phyloP scores from a whole-genome alignment of 1,140 invertebrate genomes.

The Drosophila chauvacae region DNA sequence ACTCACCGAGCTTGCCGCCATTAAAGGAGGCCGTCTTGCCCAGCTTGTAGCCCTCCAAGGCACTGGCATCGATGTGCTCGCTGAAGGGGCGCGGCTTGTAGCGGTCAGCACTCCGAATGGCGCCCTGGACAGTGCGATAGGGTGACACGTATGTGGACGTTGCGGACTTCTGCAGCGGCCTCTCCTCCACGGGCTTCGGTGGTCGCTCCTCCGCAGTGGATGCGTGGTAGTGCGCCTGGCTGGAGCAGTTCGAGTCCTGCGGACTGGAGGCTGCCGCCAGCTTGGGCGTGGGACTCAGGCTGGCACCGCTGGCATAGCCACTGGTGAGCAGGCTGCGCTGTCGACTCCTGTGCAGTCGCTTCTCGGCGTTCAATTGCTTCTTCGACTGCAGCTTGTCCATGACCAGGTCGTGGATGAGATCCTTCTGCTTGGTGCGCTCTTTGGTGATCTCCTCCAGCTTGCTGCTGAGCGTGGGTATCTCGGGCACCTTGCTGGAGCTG shows the following conservation, averaged over 20 bases:
- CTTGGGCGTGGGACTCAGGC: constrained; percentile 76
- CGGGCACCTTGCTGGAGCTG: constrained; percentile 74
- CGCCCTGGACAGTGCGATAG: constrained; percentile 59
- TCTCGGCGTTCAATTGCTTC: constrained; percentile 88
- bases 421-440: constrained; percentile 89
- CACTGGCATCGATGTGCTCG: constrained; percentile 63
- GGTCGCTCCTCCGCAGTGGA: constrained; percentile 51
- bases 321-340: constrained; percentile 78
- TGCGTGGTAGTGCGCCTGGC: constrained; percentile 77
- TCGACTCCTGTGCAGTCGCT: constrained; percentile 84
- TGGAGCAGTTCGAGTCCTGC: constrained; percentile 75
- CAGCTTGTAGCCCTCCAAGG: constrained; percentile 68
- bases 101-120: constrained; percentile 46
- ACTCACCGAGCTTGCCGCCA: constrained; percentile 54
- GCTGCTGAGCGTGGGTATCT: constrained; percentile 74
- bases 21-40: constrained; percentile 76
- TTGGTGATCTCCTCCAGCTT: constrained; percentile 88
- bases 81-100: constrained; percentile 78
- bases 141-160: constrained; percentile 72
- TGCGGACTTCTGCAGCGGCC: constrained; percentile 69
- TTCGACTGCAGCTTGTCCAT: constrained; percentile 91
- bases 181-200: constrained; percentile 32
- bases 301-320: constrained; percentile 73
- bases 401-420: constrained; percentile 90
- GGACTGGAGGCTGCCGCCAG: constrained; percentile 66